Evolutionary conservation across 92 coral and sea anemone species (phyloP).

Genomic region (Nematostella vectensis): DNA sequence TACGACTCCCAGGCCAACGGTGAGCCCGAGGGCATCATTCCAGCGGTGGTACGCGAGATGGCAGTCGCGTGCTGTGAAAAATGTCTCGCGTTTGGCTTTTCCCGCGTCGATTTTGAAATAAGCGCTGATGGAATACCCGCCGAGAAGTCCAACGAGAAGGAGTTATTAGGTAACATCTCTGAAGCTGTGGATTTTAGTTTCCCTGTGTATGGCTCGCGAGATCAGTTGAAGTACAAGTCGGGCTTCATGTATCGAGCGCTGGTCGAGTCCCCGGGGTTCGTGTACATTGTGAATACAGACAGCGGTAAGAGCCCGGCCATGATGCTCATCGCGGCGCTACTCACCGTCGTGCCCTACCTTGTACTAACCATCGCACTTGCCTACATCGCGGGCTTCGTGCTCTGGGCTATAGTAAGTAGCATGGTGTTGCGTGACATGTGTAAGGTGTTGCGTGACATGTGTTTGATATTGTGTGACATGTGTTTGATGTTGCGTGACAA

Average conservation of each 20-base stretch:
- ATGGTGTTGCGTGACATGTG: too few species aligned
- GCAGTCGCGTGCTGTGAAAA: slow-evolving; percentile 24
- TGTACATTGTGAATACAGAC: slow-evolving; percentile 35
- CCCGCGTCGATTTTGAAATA: slow-evolving; percentile 25
- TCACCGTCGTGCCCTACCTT: slow-evolving; percentile 21
- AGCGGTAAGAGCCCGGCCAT: slow-evolving; percentile 1
- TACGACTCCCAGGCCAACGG: slow-evolving; percentile 9
- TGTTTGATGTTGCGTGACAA: too few species aligned
- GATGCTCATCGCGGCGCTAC: slow-evolving; percentile 14
- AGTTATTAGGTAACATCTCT: slow-evolving; percentile 26
- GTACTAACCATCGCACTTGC: slow-evolving; percentile 13
- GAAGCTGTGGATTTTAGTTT: slow-evolving; percentile 40
- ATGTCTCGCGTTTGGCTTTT: slow-evolving; percentile 26
- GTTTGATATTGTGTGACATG: too few species aligned
- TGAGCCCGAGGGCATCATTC: slow-evolving; percentile 34
- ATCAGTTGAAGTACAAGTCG: slow-evolving; percentile 19
- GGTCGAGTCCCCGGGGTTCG: slow-evolving; percentile 49
- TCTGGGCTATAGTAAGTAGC: slow-evolving; percentile 44
- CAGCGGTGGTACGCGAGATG: slow-evolving; percentile 20
- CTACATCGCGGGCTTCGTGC: slow-evolving; percentile 34
- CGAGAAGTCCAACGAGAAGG: slow-evolving; percentile 21
- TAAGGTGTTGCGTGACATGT: too few species aligned
- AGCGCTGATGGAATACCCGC: slow-evolving; percentile 18
- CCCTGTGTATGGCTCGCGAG: slow-evolving; percentile 28
- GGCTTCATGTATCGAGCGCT: slow-evolving; percentile 44